Evolutionary conservation across 2,113 vertebrate species (phyloP).

Genomic region (Nettapus auritus): DNA sequence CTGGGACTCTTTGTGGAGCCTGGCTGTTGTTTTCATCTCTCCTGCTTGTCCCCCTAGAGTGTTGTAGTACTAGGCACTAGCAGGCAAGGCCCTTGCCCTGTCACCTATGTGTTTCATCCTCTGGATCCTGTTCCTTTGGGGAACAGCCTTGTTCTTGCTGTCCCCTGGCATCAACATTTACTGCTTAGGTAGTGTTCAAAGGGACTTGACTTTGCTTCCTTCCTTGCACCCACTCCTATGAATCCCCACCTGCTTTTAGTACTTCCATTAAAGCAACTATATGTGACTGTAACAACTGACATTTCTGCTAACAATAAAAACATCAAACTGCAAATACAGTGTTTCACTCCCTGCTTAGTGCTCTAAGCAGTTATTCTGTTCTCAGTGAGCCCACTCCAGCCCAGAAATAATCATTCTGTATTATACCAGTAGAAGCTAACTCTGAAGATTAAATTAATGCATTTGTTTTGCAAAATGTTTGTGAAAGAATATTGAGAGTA

Average conservation of each 20-base stretch:
- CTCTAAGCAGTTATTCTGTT: background rate
- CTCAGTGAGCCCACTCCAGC: background rate
- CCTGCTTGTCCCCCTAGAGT: background rate
- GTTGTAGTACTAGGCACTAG: background rate
- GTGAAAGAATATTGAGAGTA: background rate
- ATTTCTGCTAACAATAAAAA: background rate
- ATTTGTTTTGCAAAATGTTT: background rate
- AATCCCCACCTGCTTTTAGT: background rate
- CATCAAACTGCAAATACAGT: background rate
- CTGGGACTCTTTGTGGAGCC: background rate
- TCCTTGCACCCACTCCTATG: accelerated
- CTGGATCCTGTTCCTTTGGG: background rate
- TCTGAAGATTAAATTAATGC: background rate
- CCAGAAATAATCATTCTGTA: background rate
- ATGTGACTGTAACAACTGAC: background rate
- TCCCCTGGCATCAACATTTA: background rate
- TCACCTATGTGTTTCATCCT: background rate
- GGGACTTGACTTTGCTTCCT: background rate
- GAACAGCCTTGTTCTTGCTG: background rate
- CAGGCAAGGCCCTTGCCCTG: background rate
- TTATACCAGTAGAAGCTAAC: background rate
- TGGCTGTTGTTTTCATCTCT: accelerated
- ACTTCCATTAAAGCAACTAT: background rate
- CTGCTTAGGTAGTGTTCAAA: background rate
- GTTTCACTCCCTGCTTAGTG: background rate